These are phyloP conservation scores for Chitala chitala DNA, from an alignment of 2,113 vertebrate species.

Conservation along the genomic window DNA sequence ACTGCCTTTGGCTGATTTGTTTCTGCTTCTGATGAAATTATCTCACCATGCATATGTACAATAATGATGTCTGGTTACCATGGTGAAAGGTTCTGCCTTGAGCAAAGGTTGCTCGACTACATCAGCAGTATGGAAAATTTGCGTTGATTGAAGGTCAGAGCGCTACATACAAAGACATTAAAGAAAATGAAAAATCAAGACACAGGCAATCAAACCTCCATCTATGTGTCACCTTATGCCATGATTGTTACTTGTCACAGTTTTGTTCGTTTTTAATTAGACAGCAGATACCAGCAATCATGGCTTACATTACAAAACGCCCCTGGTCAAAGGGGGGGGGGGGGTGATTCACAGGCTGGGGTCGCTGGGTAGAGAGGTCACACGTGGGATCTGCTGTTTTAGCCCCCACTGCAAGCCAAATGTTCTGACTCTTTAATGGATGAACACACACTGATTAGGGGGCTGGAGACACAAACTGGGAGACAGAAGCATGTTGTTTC, in stretches of 20 bases:
- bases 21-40: not conserved
- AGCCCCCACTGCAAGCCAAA: constrained; percentile 34
- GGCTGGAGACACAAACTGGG: not conserved
- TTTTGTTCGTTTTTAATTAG: constrained; percentile 57
- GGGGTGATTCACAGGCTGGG: constrained; percentile 41
- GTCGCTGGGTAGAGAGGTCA: too few relatives aligned
- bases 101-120: not conserved
- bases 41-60: not conserved
- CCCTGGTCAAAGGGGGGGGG: constrained; percentile 34
- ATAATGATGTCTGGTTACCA: constrained; percentile 3
- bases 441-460: not conserved
- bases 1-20: not conserved
- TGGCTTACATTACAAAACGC: constrained; percentile 36
- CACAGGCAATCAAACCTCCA: constrained; percentile 58
- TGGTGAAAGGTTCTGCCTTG: constrained; percentile 12
- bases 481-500: not conserved
- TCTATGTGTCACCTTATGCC: constrained; percentile 43
- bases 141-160: constrained; percentile 67
- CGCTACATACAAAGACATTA: constrained; percentile 45
- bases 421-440: not conserved
- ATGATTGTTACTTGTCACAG: constrained; percentile 57
- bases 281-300: constrained; percentile 52
- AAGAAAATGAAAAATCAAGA: constrained; percentile 52
- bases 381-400: constrained; percentile 53
- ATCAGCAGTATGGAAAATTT: constrained; percentile 53